Base-by-base conservation (phyloP, 2,797 vertebrate genomes). In the Tapera naevia region DNA sequence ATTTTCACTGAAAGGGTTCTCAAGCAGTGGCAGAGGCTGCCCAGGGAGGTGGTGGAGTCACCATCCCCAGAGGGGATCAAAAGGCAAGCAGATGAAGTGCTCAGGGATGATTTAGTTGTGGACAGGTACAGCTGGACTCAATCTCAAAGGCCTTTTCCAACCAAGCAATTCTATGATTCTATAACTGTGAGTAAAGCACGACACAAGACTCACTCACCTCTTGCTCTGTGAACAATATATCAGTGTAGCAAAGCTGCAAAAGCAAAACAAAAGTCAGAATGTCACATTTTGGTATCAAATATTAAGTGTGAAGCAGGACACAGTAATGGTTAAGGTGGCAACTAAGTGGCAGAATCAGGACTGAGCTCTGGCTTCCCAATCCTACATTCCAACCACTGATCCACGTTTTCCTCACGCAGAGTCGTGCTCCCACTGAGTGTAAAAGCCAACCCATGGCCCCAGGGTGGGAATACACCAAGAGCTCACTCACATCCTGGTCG, bases 211-310 rank as follows among this genome's bases (percentile, higher is more conserved):
- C 25, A 66, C 97, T 97, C 74, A 99, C 99, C 99, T 99, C 99
- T 95, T 99, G 99, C 80, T 99, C 99, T 41, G 99, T 99, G 94
- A 99, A 99, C 88, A 99, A 98, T 92, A 99, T 99, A 94, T 99
- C 99, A 41, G 99, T 99, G 96, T 99, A 99, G 81, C 99, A 99
- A 30, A 99, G 98, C 99, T 99, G 97, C 39, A 97, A 97, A 91
- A 71, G 88, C n/a, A 89, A 82, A 62, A 85, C 24, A 74, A 18
- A 39, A 73, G 76, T 25, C 74, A 90, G 58, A 60, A 43, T 11
- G 39, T 35, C 58, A 24, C 15, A 25, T 27, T 67, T 48, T 43
- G 32, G 50, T 30, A 43, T 13, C 33, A 84, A 66, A 46, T 9
- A 28, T 2, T 7, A 35, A 14, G 21, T 66, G 1, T 65, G 41